Evolutionary conservation across 2,797 vertebrate genomes (phyloP).

Genomic region (Xerus rutilus): DNA sequence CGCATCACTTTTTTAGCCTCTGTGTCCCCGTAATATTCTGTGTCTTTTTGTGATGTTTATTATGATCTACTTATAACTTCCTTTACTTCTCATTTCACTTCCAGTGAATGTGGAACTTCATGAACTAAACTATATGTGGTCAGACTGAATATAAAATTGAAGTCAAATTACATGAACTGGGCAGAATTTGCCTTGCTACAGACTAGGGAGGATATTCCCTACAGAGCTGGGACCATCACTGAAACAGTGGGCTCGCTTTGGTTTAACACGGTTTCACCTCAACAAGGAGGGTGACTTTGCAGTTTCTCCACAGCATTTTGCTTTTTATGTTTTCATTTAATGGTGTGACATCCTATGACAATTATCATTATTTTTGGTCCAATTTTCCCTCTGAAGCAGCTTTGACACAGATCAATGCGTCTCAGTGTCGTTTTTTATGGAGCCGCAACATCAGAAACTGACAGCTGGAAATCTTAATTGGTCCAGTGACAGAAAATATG

Average conservation of each 20-base stretch:
- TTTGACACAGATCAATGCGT: slow-evolving; percentile 88
- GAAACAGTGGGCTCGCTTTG: slow-evolving; percentile 54
- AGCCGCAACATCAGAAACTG: slow-evolving; percentile 79
- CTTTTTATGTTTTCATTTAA: slow-evolving; percentile 82
- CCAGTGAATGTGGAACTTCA: neutral
- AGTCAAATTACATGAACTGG: slow-evolving; percentile 28
- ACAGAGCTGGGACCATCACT: neutral
- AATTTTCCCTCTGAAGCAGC: slow-evolving; percentile 81
- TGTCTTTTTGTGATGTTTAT: neutral
- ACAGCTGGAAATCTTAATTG: slow-evolving; percentile 90
- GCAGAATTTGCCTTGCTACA: neutral
- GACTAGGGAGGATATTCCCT: neutral
- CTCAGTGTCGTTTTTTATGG: slow-evolving; percentile 85
- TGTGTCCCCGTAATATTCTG: neutral
- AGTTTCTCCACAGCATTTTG: slow-evolving; percentile 66
- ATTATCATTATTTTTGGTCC: slow-evolving; percentile 84
- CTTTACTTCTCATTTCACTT: neutral
- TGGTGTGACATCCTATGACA: slow-evolving; percentile 81
- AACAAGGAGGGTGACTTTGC: slow-evolving; percentile 14
- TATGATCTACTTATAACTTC: neutral
- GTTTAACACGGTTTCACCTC: slow-evolving; percentile 44
- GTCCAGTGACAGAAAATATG: slow-evolving; percentile 86
- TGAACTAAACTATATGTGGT: neutral
- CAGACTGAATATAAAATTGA: neutral
- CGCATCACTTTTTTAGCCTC: neutral